phyloP scores from a whole-genome alignment of 2,797 vertebrate species.

The Cossypha niveicapilla region DNA sequence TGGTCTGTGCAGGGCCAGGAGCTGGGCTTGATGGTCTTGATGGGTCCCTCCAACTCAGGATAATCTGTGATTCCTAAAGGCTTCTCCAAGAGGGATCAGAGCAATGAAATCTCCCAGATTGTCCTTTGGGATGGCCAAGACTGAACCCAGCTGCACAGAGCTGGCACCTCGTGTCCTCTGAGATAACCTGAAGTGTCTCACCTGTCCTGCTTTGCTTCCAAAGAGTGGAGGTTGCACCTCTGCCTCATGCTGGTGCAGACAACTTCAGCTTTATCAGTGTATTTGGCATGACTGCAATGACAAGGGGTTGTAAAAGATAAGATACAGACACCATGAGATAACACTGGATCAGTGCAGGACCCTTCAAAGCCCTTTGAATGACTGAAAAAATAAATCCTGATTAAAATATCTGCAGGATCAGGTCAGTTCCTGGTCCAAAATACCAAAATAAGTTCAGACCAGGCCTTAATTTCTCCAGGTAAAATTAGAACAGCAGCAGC shows the following conservation, averaged over 20 bases:
- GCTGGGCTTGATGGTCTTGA: not conserved
- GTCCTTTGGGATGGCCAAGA: not conserved
- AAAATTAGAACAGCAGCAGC: not conserved
- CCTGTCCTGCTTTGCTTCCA: not conserved
- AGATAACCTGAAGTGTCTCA: not conserved
- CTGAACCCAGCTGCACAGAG: not conserved
- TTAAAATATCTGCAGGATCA: not conserved
- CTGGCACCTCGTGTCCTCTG: not conserved
- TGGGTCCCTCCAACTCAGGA: not conserved
- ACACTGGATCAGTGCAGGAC: not conserved
- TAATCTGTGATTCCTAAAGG: not conserved
- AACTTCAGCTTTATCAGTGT: not conserved
- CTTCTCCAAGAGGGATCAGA: not conserved
- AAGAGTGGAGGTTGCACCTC: not conserved
- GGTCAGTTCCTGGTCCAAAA: not conserved
- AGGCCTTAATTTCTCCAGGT: not conserved
- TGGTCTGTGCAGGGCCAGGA: not conserved
- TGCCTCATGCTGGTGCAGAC: not conserved
- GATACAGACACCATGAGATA: not conserved
- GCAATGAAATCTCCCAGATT: fast-evolving
- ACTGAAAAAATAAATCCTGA: not conserved
- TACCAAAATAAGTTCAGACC: not conserved
- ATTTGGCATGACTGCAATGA: fast-evolving
- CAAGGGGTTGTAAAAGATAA: not conserved
- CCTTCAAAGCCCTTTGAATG: not conserved